Percentiles rank a stretch among this genome's conserved stretches.
These are phyloP conservation scores for Pogonocichla stellata DNA, from an alignment of 2,113 vertebrate genomes.

Conservation along the genomic window DNA sequence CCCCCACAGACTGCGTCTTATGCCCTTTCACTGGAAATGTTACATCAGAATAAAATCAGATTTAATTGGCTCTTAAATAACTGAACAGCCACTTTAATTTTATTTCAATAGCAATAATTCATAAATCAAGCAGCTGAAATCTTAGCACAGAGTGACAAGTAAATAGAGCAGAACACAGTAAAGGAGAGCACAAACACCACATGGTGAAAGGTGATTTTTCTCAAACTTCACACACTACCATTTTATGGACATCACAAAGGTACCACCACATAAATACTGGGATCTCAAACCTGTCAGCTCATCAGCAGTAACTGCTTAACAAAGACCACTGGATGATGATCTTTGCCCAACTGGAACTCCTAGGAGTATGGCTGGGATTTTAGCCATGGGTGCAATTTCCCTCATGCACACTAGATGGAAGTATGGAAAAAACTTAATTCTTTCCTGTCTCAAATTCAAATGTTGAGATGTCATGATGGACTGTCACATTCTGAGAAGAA, in stretches of 20 bases:
- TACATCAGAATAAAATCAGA: slow-evolving; percentile 40
- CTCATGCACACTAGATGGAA: slow-evolving; percentile 61
- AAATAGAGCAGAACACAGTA: slow-evolving; percentile 43
- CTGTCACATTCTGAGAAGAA: neutral
- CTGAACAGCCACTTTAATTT: slow-evolving; percentile 58
- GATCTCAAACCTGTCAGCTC: neutral
- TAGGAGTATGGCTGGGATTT: neutral
- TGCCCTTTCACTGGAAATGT: neutral
- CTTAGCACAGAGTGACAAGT: slow-evolving; percentile 10
- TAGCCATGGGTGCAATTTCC: slow-evolving; percentile 27
- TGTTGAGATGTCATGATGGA: neutral
- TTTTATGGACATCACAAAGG: slow-evolving; percentile 15
- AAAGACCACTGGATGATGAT: neutral
- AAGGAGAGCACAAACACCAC: neutral
- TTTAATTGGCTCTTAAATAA: slow-evolving; percentile 63
- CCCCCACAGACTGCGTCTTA: neutral
- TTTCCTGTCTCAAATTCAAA: neutral
- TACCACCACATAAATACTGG: neutral
- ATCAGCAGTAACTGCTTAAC: neutral
- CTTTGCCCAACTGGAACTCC: neutral
- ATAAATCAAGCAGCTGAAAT: slow-evolving; percentile 37
- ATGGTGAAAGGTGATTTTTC: slow-evolving; percentile 36
- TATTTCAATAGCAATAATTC: slow-evolving; percentile 44
- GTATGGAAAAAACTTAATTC: slow-evolving; percentile 37
- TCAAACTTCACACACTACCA: neutral